Base-by-base conservation (phyloP, 1,140 invertebrate genomes). In the Archegozetes longisetosus region DNA sequence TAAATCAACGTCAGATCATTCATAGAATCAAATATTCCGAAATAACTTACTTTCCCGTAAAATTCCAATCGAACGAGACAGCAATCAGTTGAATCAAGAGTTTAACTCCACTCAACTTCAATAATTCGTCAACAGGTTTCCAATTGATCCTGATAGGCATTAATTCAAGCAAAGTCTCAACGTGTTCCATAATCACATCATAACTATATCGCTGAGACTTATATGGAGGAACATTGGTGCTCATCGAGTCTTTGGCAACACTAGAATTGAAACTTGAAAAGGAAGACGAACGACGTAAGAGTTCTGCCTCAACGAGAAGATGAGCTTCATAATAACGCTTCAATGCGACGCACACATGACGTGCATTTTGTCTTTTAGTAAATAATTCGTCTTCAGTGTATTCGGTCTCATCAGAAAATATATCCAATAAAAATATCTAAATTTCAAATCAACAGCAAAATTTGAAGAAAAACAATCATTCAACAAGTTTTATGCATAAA, bases 251-350 rank as follows among this genome's bases (percentile, higher is more conserved):
- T 48, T 48, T 22, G 4, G 17, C 29, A 24, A 14, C 29, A 1
- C 17, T 22, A 12, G 57, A 32, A 29, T 52, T 40, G 23, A 20
- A 51, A 4, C 12, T 40, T 23, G 24, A 62, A 17, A 25, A n/a
- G 20, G 17, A 50, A 24, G 12, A 77, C 1, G 77, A 74, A 62
- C 85, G 70, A 63, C 83, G 79, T 0, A 93, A 75, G 62, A 85
- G 82, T 62, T 90, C 86, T 13, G 84, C 84, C 68, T 90, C 87
- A 46, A 85, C 76, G 65, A 84, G 80, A 29, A 95, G 73, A 73
- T 97, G 93, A 1, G 86, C 84, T 71, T 96, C 91, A 72, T 92
- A 84, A 65, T 97, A 97, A 60, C 84, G 79, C 68, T 91, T 87
- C 1, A 95, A 75, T 2, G 91, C 86, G 4, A 87, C 82, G 67